Base-by-base conservation (phyloP, 2,797 vertebrate genomes). In the Poecilia velifera region DNA sequence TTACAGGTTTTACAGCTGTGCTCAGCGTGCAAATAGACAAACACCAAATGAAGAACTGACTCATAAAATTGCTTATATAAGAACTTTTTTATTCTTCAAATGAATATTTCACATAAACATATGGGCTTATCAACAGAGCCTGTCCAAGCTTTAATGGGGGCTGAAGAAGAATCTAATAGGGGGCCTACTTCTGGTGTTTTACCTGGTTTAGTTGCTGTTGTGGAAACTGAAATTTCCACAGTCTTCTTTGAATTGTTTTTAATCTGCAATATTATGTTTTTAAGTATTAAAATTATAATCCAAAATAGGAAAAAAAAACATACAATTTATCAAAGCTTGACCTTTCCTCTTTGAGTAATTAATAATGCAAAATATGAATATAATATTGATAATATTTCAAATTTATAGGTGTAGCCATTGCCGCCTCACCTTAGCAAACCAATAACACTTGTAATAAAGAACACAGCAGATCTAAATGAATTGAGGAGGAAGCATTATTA, bases 1-100 rank as follows among this genome's bases (percentile, higher is more conserved):
- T 83, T 85, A 86, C 88, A 90, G 84, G 80, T 70, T 83, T 84
- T 79, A 87, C 74, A 82, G 81, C 79, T 88, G 87, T 68, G 83
- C 81, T 91, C 87, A 91, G 76, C 77, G 57, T 46, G 53, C 28
- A 73, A 71, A 72, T 64, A 64, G 59, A 45, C 51, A 57, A 39
- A n/a, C 73, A 45, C n/a, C 28, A 59, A 2, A n/a, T 41, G 20
- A 34, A 57, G 59, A 64, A 25, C 18, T 39, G 62, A 66, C 34
- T 39, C 18, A 66, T 66, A 39, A 39, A 66, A 66, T 20, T 9
- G 59, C 14, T 64, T 64, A 18, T 36, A 20, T 64, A 34, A 36
- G 7, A 64, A 36, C 36, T 36, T 8, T 1, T 5, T 34, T 36
- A 39, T 16, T 39, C 31, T 66, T 36, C 20, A 12, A 39, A 34